Percentiles rank a stretch among this genome's conserved stretches.
Evolutionary conservation across 2,888 invertebrate genomes (phyloP).

Genomic region (Hylaea fasciaria): DNA sequence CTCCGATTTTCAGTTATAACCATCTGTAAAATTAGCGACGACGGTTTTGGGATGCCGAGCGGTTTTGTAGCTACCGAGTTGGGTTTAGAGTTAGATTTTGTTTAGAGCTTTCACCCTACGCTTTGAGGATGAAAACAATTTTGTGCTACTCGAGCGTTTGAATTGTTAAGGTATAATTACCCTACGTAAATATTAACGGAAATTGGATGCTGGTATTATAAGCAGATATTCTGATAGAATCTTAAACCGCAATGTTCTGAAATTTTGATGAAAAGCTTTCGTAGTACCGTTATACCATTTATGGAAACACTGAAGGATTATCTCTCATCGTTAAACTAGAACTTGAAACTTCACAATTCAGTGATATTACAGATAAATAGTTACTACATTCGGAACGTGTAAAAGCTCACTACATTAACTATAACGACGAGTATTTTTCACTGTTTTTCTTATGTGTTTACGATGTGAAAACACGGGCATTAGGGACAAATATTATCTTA

Average conservation of each 20-base stretch:
- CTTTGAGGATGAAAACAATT: no score
- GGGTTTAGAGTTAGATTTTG: conserved; percentile 21
- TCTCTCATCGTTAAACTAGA: neutral
- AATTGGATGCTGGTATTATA: no score
- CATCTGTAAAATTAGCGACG: conserved; percentile 66
- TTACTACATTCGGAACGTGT: conserved; percentile 6
- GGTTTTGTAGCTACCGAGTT: conserved; percentile 34
- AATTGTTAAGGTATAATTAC: no score
- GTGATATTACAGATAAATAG: no score
- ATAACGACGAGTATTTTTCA: conserved; percentile 4
- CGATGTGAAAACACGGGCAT: conserved; percentile 60
- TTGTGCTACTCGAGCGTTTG: no score
- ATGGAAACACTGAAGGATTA: neutral
- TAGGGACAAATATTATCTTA: conserved; percentile 72
- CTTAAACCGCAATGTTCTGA: no score
- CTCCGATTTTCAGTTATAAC: conserved; percentile 69
- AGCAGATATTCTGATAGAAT: no score
- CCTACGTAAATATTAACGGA: neutral
- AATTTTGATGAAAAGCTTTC: no score
- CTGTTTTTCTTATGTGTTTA: conserved; percentile 4
- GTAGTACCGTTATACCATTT: no score
- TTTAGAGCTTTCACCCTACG: conserved; percentile 14
- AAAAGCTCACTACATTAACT: conserved; percentile 24
- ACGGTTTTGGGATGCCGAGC: conserved; percentile 15
- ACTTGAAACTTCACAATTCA: neutral